Conservation (phyloP, 64 coral and sea anemone species). For the Anthopleura sola region DNA sequence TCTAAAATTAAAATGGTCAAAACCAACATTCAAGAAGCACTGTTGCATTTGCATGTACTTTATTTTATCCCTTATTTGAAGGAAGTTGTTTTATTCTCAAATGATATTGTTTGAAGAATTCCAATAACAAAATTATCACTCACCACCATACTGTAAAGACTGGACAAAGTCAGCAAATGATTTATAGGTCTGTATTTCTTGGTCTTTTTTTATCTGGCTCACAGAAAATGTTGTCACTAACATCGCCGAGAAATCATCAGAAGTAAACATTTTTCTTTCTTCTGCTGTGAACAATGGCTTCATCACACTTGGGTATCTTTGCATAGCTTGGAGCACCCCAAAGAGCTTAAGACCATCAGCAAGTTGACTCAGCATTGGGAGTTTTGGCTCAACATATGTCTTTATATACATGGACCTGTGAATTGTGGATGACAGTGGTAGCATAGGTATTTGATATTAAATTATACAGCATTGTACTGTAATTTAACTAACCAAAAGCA, state of each 20-base stretch:
- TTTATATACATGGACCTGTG: slow-evolving; percentile 38
- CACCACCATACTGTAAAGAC: neutral
- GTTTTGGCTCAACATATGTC: neutral
- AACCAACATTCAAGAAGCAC: neutral
- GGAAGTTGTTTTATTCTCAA: too few relatives aligned
- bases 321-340: slow-evolving; percentile 42
- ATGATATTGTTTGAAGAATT: too few relatives aligned
- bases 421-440: neutral
- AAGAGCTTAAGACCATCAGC: slow-evolving; percentile 22
- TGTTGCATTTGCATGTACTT: slow-evolving; percentile 17
- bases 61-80: neutral
- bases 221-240: too few relatives aligned
- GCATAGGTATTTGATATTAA: neutral
- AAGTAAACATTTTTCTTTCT: neutral
- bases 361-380: slow-evolving; percentile 31
- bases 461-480: too few relatives aligned
- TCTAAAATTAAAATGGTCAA: neutral
- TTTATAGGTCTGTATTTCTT: slow-evolving; percentile 28
- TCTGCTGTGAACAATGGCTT: slow-evolving; percentile 23
- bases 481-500: too few relatives aligned
- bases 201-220: slow-evolving; percentile 25
- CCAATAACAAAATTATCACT: neutral
- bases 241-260: too few relatives aligned
- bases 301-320: slow-evolving; percentile 23
- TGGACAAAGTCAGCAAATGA: slow-evolving; percentile 11